Evolutionary conservation across 2,888 invertebrate genomes (phyloP).

Genomic region (Amblyjoppa fuscipennis): DNA sequence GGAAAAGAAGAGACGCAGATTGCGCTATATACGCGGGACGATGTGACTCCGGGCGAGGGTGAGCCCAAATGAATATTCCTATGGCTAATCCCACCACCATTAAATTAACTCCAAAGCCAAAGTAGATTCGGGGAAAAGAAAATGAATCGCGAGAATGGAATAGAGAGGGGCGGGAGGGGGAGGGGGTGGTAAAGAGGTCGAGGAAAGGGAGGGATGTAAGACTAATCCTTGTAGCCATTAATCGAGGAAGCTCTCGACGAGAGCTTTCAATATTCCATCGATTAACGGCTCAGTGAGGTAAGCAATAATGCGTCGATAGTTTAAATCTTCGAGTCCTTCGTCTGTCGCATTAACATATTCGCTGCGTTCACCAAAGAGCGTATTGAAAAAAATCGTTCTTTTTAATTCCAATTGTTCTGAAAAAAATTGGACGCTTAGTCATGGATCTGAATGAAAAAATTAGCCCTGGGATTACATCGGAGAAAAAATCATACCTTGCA

Average conservation of each 20-base stretch:
- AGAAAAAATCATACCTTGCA: too few species aligned
- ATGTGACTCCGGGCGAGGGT: slow-evolving; percentile 6
- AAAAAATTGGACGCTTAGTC: too few species aligned
- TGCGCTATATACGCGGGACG: neutral
- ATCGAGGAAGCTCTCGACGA: slow-evolving; percentile 37
- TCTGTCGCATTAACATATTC: too few species aligned
- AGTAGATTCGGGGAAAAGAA: slow-evolving; percentile 63
- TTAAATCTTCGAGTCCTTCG: neutral
- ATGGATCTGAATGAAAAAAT: too few species aligned
- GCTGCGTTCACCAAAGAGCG: too few species aligned
- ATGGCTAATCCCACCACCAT: slow-evolving; percentile 65
- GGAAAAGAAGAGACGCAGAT: slow-evolving; percentile 27
- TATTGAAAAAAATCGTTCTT: too few species aligned
- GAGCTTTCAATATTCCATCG: slow-evolving; percentile 41
- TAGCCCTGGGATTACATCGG: too few species aligned
- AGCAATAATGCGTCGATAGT: neutral
- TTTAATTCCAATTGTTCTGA: too few species aligned
- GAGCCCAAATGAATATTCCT: slow-evolving; percentile 67
- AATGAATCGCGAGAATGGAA: slow-evolving; percentile 45
- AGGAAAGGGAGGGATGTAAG: slow-evolving; percentile 27
- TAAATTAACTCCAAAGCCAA: slow-evolving; percentile 68
- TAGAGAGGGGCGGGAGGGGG: slow-evolving; percentile 4
- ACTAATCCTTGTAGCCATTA: slow-evolving; percentile 64
- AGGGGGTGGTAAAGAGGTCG: neutral
- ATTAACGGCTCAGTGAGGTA: slow-evolving; percentile 35